Evolutionary conservation across 2,888 invertebrate species (phyloP).

Genomic region (Drosophila neoperkinsi): DNA sequence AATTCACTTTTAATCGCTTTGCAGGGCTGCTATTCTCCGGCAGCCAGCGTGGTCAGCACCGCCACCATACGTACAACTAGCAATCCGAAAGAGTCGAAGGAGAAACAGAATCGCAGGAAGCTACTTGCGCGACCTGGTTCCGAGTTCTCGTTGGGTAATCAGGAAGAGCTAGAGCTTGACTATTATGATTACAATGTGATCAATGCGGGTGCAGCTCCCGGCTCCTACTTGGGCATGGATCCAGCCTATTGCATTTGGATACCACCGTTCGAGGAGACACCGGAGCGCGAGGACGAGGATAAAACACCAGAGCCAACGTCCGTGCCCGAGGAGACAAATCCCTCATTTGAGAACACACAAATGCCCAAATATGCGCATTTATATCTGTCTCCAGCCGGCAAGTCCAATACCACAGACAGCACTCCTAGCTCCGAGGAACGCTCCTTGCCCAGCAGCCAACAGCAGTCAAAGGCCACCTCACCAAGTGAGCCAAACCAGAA

Average conservation of each 20-base stretch:
- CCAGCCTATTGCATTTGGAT: constrained; percentile 95
- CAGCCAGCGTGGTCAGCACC: constrained; percentile 88
- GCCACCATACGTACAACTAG: constrained; percentile 89
- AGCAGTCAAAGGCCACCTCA: constrained; percentile 82
- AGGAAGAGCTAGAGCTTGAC: constrained; percentile 92
- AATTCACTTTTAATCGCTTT: neutral
- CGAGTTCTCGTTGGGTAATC: constrained; percentile 91
- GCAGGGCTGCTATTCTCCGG: constrained; percentile 91
- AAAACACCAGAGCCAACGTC: constrained; percentile 85
- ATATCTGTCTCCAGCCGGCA: constrained; percentile 86
- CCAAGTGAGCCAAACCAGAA: constrained; percentile 74
- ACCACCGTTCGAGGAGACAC: constrained; percentile 91
- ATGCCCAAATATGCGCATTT: constrained; percentile 85
- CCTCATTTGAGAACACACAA: constrained; percentile 85
- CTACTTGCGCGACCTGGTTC: constrained; percentile 89
- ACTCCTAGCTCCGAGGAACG: constrained; percentile 87
- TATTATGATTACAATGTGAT: constrained; percentile 96
- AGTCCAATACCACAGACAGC: constrained; percentile 70
- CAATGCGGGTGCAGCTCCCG: constrained; percentile 93
- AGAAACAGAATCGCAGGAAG: constrained; percentile 90
- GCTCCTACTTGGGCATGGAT: constrained; percentile 95
- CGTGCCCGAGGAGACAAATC: constrained; percentile 78
- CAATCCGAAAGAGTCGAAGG: constrained; percentile 91
- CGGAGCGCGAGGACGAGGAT: constrained; percentile 89
- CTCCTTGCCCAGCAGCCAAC: constrained; percentile 77